phyloP scores from a whole-genome alignment of 2,113 vertebrate genomes.

The Oryctolagus cuniculus region mOryCun1.1 NC_091432.1:66333001-66333500 shows the following conservation, averaged over 20 bases:
- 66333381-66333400: slow-evolving; percentile 44
- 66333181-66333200: neutral
- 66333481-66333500: neutral
- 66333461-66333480: neutral
- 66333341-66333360: slow-evolving; percentile 93
- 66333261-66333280: slow-evolving; percentile 97
- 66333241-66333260: slow-evolving; percentile 87
- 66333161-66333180: neutral
- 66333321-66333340: slow-evolving; percentile 93
- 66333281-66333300: slow-evolving; percentile 97
- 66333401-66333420: neutral
- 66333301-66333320: slow-evolving; percentile 90
- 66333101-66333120: neutral
- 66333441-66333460: neutral
- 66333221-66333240: slow-evolving; percentile 85
- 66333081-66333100: neutral
- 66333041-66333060: neutral
- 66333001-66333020: neutral
- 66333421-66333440: slow-evolving; percentile 37
- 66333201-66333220: neutral
- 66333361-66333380: slow-evolving; percentile 88
- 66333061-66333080: neutral
- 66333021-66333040: neutral
- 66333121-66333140: neutral
- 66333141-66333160: neutral